These are phyloP conservation scores for Zapornia atra DNA, from an alignment of 2,113 vertebrate species.

Conservation along the genomic window DNA sequence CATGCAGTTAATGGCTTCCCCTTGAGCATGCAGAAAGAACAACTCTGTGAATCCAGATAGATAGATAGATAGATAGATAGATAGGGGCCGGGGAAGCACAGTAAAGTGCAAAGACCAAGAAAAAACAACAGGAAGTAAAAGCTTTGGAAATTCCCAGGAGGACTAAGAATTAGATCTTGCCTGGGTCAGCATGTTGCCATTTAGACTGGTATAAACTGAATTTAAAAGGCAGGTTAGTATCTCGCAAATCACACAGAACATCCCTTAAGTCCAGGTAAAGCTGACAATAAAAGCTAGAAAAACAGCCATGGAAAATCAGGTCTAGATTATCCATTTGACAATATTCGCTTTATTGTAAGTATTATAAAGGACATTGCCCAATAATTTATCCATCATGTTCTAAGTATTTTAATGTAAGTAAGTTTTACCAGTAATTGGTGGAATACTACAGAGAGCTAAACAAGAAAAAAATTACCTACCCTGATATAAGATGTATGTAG, in stretches of 20 bases:
- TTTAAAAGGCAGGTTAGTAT: neutral
- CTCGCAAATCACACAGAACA: neutral
- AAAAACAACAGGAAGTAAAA: neutral
- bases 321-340: neutral
- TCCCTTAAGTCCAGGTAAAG: neutral
- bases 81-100: neutral
- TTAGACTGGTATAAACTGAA: neutral
- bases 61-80: neutral
- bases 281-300: neutral
- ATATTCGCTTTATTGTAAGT: neutral
- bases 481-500: neutral
- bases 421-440: neutral
- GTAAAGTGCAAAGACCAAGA: neutral
- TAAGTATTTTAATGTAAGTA: neutral
- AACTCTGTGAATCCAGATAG: neutral
- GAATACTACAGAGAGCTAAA: neutral
- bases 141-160: neutral
- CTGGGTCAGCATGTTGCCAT: neutral
- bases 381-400: neutral
- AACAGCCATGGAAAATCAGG: neutral
- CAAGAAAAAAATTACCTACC: neutral
- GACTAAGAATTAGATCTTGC: neutral
- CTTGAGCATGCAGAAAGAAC: neutral
- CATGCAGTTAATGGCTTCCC: neutral
- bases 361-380: neutral